phyloP scores from a whole-genome alignment of 2,888 invertebrate species.

The Habrosyne pyritoides region DNA sequence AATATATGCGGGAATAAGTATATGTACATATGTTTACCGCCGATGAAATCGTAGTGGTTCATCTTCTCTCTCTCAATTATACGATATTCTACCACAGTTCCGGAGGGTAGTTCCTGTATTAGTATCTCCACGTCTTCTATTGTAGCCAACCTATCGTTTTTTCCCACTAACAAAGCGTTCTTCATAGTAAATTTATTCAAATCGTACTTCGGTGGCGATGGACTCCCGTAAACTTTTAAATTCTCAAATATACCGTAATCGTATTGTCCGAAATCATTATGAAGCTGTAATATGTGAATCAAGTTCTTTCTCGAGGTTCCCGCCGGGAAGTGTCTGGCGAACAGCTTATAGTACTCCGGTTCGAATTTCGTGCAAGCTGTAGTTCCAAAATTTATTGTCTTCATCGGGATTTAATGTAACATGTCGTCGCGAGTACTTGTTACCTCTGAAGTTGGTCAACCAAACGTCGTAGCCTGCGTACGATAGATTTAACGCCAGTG shows the following conservation, averaged over 20 bases:
- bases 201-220: conserved; percentile 26
- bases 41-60: conserved; percentile 41
- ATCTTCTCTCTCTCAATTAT: conserved; percentile 21
- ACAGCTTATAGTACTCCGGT: conserved; percentile 20
- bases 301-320: conserved; percentile 25
- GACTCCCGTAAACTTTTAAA: conserved; percentile 23
- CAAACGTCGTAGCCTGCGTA: conserved; percentile 71
- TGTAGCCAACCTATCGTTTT: conserved; percentile 35
- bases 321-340: conserved; percentile 29
- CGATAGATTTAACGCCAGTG: conserved; percentile 48
- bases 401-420: conserved; percentile 44
- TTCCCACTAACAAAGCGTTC: conserved; percentile 28
- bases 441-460: conserved; percentile 76
- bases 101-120: conserved; percentile 29
- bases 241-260: conserved; percentile 33
- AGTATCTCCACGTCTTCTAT: conserved; percentile 30
- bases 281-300: conserved; percentile 21
- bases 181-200: conserved; percentile 20
- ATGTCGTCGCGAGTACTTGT: conserved; percentile 80
- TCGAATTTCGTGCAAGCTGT: conserved; percentile 86
- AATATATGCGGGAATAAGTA: conserved; percentile 35
- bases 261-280: conserved; percentile 22
- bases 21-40: conserved; percentile 29
- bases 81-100: conserved; percentile 28
- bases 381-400: conserved; percentile 68